Percentiles rank a stretch among this genome's conserved stretches.
Evolutionary conservation across 2,113 vertebrate species (phyloP).

Genomic region (Paracanthobrama guichenoti): DNA sequence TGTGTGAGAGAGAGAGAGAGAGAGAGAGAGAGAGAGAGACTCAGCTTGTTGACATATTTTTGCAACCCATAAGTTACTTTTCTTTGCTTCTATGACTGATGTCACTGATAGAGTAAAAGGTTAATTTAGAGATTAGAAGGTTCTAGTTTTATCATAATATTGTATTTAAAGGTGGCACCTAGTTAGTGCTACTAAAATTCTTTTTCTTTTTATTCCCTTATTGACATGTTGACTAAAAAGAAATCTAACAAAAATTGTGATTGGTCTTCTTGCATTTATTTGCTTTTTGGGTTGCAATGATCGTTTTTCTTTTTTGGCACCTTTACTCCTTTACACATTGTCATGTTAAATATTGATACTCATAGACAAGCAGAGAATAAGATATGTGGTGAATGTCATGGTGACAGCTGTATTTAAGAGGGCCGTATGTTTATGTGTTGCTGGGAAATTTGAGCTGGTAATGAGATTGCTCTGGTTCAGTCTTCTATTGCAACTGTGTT

Average conservation of each 20-base stretch:
- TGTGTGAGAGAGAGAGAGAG: too few species aligned
- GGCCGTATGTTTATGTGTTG: not conserved
- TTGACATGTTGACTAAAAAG: too few species aligned
- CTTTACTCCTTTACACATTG: too few species aligned
- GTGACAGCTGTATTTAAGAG: not conserved
- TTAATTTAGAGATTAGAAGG: not conserved
- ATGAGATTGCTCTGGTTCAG: constrained; percentile 37
- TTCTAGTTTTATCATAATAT: not conserved
- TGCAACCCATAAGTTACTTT: not conserved
- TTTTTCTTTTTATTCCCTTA: too few species aligned
- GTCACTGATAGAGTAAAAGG: not conserved
- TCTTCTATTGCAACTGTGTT: constrained; percentile 5
- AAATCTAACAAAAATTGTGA: too few species aligned
- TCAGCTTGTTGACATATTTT: not conserved
- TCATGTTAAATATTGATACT: not conserved
- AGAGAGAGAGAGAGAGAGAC: too few species aligned
- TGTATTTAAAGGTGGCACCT: too few species aligned
- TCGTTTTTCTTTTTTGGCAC: too few species aligned
- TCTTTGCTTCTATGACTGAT: not conserved
- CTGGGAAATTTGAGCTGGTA: constrained; percentile 40
- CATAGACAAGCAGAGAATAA: not conserved
- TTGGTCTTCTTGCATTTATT: too few species aligned
- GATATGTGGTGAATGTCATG: not conserved
- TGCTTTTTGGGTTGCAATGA: too few species aligned
- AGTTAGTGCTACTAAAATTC: not conserved